phyloP scores from a whole-genome alignment of 2,888 invertebrate genomes.

The Noctua fimbriata region DNA sequence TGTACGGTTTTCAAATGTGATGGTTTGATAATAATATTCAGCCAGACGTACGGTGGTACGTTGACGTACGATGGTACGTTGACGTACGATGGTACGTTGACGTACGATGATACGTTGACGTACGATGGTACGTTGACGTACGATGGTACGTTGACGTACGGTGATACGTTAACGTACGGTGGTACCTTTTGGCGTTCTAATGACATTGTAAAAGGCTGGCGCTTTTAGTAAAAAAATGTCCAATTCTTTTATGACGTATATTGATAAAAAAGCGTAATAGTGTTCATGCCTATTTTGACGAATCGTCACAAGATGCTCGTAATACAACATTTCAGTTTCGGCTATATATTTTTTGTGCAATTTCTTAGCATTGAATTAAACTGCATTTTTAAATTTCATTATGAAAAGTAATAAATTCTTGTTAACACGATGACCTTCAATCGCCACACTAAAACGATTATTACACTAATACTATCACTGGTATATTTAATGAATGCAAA shows the following conservation, averaged over 20 bases:
- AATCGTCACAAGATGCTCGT: background rate
- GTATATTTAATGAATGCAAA: background rate
- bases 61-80: too few relatives aligned
- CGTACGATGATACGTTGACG: too few relatives aligned
- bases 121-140: too few relatives aligned
- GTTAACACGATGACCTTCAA: slow-evolving; percentile 11
- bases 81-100: too few relatives aligned
- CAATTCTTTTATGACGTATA: background rate
- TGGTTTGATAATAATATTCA: background rate
- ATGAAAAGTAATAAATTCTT: background rate
- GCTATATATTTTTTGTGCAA: background rate
- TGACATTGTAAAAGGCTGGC: background rate
- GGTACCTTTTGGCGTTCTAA: background rate
- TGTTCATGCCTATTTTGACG: background rate
- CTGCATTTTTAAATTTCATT: background rate
- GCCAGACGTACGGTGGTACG: background rate
- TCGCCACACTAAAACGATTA: background rate
- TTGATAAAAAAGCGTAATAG: background rate
- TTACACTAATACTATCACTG: background rate
- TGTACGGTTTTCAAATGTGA: background rate
- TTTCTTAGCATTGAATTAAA: background rate
- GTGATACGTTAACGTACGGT: too few relatives aligned
- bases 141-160: too few relatives aligned
- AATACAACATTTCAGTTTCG: background rate
- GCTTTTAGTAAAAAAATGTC: background rate